Evolutionary conservation across 2,797 vertebrate genomes (phyloP), one percentile per base, ranked within the genome.

Genomic region (Acropternis orthonyx): DNA sequence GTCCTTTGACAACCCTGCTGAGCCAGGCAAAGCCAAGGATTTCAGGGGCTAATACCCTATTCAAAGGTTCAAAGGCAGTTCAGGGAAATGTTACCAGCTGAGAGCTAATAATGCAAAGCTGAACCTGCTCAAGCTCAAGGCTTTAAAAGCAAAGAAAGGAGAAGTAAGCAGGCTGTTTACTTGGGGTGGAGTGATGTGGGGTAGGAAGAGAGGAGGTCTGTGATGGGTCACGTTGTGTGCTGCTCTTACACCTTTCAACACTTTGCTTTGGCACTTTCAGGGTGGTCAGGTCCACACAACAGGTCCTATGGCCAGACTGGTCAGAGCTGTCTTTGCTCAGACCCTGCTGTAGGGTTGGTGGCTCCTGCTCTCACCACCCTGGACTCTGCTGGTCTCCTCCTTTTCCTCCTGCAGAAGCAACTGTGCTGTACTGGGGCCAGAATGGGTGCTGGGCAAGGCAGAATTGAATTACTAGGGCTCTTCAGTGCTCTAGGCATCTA

Each of bases 21-120:
- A 75, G 81, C 78, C 76, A 15, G 65, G 66, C 18, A 91, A 89
- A 94, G 79, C 79, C 6, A 4, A 7, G 83, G 76, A 86, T 86
- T 81, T 27, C 69, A 39, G 91, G 49, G 66, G 63, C 86, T 90
- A 93, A 88, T 19, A 16, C 36, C 72, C 67, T 30, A 34, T 3
- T 3, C n/a, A 65, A 37, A 15, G 49, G 91, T 61, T 90, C 95
- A 95, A 93, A 86, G 85, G 76, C 85, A 67, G 94, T 46, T 86
- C 88, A 93, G 79, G 87, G 48, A 73, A 81, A 69, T 43, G 59
- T 28, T 66, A 5, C 62, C 81, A 75, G 67, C 36, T 22, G 46
- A 89, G 78, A 58, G 46, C 37, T 76, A 44, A 67, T 69, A 52
- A 4, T 30, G 51, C 43, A 63, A 56, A 82, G 72, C 91, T 81